Conservation (phyloP, 2,113 vertebrate genomes). For the Astatoreochromis straeleni region DNA sequence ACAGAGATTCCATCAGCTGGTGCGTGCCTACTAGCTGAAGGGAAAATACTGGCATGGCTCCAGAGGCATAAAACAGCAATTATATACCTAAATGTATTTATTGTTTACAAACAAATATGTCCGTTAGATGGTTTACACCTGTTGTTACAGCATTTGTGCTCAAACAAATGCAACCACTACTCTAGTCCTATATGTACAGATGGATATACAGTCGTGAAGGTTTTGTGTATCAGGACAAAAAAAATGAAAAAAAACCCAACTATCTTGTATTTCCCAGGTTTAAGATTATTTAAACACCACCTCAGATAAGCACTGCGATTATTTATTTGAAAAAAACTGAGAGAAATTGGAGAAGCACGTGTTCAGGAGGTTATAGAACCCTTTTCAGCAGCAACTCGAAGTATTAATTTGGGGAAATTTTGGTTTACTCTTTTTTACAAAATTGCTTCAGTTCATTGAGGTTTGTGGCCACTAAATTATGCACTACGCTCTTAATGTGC, state of each 20-base stretch:
- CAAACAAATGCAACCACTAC: not conserved
- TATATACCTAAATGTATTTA: not conserved
- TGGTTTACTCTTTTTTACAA: not conserved
- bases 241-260: rapidly evolving
- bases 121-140: not conserved
- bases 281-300: not conserved
- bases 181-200: not conserved
- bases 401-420: not conserved
- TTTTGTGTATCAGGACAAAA: not conserved
- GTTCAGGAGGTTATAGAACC: not conserved
- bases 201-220: not conserved
- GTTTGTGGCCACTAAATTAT: not conserved
- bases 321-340: not conserved
- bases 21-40: not conserved
- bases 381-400: not conserved
- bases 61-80: not conserved
- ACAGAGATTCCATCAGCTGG: constrained; percentile 2
- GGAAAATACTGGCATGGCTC: not conserved
- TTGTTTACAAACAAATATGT: not conserved
- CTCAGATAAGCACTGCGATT: not conserved
- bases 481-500: not conserved
- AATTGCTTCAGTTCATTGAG: not conserved
- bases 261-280: not conserved
- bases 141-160: not conserved
- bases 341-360: not conserved